Conservation (phyloP, 1,140 invertebrate genomes). For the Tetranychus cinnabarinus region DNA sequence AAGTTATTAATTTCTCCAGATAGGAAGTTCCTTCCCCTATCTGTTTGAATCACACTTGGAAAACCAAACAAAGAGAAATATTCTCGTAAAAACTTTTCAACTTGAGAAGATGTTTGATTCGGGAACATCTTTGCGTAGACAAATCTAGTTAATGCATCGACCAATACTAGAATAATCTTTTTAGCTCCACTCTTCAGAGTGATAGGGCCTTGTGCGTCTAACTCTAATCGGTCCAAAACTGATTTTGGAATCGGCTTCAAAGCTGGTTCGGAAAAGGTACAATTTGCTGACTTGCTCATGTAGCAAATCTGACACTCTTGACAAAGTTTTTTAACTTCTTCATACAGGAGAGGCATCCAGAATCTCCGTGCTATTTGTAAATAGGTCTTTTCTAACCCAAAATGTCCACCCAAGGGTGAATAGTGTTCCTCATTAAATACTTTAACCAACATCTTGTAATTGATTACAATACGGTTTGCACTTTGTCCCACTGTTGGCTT, state of each 20-base stretch:
- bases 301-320: not conserved
- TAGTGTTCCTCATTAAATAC: not conserved
- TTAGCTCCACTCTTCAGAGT: not conserved
- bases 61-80: not conserved
- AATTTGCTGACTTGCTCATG: not conserved
- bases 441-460: not conserved
- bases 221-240: not conserved
- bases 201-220: not conserved
- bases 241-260: not conserved
- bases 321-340: not conserved
- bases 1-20: not conserved
- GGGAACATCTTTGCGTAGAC: not conserved
- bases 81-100: not conserved
- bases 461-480: not conserved
- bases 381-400: not conserved
- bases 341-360: not conserved
- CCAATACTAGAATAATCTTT: not conserved
- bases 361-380: not conserved
- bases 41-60: not conserved
- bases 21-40: not conserved
- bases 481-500: not conserved
- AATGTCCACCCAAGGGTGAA: not conserved
- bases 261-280: not conserved
- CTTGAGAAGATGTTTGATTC: not conserved
- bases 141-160: not conserved